These are phyloP conservation scores for Pseudocheirus occidentalis DNA, from an alignment of 2,797 vertebrate genomes.

Conservation along the genomic window DNA sequence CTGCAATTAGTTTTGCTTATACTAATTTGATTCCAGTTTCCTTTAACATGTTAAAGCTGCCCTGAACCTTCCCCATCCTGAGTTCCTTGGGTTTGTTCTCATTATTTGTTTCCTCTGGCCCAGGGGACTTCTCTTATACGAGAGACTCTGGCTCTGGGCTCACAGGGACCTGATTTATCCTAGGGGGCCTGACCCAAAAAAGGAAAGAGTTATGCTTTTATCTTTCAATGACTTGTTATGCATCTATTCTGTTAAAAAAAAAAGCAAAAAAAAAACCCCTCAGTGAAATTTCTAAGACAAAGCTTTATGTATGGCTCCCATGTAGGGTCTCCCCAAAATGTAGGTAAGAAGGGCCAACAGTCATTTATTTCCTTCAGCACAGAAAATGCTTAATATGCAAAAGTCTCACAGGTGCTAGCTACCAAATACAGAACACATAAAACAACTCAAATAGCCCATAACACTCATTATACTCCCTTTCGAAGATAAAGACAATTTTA, in stretches of 20 bases:
- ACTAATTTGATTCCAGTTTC: not conserved
- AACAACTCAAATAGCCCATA: not conserved
- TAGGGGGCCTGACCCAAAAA: not conserved
- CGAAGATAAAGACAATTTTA: not conserved
- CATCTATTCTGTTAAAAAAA: not conserved
- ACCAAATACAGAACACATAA: slow-evolving; percentile 1
- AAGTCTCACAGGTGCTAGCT: not conserved
- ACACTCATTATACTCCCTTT: not conserved
- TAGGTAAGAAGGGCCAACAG: not conserved
- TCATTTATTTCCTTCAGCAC: not conserved
- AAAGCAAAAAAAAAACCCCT: not conserved
- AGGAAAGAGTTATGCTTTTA: not conserved
- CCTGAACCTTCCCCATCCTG: not conserved
- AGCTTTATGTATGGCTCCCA: not conserved
- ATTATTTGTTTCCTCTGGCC: not conserved
- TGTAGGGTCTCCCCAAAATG: not conserved
- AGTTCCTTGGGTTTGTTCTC: not conserved
- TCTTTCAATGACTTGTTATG: not conserved
- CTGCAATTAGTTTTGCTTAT: not conserved
- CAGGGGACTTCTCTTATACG: not conserved
- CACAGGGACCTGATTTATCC: not conserved
- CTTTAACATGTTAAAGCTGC: not conserved
- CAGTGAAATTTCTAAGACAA: not conserved
- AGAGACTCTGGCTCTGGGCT: not conserved
- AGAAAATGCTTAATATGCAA: not conserved